Percentiles rank a stretch among this genome's conserved stretches.
Conservation (phyloP, 2,113 vertebrate species). For the Lontra canadensis region DNA sequence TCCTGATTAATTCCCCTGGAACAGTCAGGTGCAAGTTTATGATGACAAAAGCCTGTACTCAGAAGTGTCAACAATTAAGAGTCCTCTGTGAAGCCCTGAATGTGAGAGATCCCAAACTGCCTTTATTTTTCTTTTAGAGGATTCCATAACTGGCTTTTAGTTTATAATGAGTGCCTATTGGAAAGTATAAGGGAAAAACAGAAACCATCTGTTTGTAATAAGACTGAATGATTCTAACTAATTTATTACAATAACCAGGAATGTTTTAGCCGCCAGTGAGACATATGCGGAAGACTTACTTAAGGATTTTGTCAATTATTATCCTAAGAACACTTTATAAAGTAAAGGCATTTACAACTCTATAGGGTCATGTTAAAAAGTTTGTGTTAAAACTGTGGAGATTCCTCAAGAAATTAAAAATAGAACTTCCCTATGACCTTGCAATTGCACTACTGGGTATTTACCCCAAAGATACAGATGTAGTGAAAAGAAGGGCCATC, state of each 20-base stretch:
- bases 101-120: neutral
- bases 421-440: no score
- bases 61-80: neutral
- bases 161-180: neutral
- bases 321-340: neutral
- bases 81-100: neutral
- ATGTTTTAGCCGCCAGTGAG: neutral
- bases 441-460: no score
- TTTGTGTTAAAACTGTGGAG: neutral
- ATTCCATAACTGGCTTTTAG: neutral
- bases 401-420: no score
- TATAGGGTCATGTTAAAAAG: neutral
- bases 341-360: neutral
- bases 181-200: neutral
- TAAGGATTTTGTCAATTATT: neutral
- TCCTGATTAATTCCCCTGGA: neutral
- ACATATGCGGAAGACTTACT: neutral
- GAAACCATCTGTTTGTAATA: neutral
- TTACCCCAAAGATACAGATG: no score
- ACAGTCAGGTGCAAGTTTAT: neutral
- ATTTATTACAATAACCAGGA: neutral
- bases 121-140: neutral
- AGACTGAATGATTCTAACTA: neutral
- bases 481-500: no score
- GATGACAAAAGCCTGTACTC: neutral